Evolutionary conservation across 2,113 vertebrate species (phyloP), one percentile per base, ranked within the genome.

Genomic region (Jacana jacana): DNA sequence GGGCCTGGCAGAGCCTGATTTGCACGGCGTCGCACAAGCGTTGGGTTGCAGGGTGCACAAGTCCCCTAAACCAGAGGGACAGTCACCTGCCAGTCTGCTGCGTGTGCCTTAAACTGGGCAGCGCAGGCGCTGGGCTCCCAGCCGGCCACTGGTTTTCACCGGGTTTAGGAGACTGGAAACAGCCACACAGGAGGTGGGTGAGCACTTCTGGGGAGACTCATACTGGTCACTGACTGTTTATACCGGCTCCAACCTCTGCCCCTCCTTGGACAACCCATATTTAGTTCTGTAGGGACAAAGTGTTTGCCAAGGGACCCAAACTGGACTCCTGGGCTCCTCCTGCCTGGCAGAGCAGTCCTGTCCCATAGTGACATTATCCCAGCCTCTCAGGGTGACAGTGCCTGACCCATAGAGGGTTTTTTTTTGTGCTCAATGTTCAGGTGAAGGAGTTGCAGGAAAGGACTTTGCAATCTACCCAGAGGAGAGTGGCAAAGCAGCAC

Each of bases 61-160:
- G 23, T 13, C 8, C 54, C 61, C 12, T 2, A 22, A 5, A 7
- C 4, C 63, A 4, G 5, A 49, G 12, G 39, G 89, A 3, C 55
- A 81, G 10, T 17, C 20, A 6, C 49, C 28, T 12, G n/a, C 11
- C 10, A n/a, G 49, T 72, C 71, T 71, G 7, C 9, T 2, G 68
- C 13, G 1, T 0, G 11, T 3, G 89, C 0, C 2, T 7, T 8
- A 19, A 16, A 20, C 0, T 2, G 66, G 75, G 80, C 69, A 77
- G 49, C 35, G 66, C 61, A 5, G 60, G 55, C 2, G 1, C 73
- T 6, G 70, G 76, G 55, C 69, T 58, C 44, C 1, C 1, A 4
- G 51, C 18, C 0, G 25, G 33, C n/a, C 6, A 0, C 19, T 0
- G 0, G 48, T 64, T 48, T 44, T 4, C 1, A 0, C 5, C 2